Percentiles rank a stretch among this genome's conserved stretches.
phyloP scores from a whole-genome alignment of 2,113 vertebrate species.

The Aplodontia rufa region DNA sequence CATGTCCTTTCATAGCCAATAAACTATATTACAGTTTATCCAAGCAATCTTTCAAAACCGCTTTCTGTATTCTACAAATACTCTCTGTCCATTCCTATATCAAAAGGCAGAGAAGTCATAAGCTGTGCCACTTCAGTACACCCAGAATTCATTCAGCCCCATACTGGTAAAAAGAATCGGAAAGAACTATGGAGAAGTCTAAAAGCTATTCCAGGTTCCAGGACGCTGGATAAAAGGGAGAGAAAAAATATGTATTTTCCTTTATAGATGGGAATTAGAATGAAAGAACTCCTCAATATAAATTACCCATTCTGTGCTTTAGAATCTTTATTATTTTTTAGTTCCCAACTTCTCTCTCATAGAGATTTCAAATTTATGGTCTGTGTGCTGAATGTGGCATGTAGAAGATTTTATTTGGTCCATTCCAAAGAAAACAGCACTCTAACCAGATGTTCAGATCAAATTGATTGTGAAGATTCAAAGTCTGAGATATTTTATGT shows the following conservation, averaged over 20 bases:
- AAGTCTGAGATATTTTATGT: neutral
- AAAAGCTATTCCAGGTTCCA: neutral
- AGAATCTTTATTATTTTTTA: neutral
- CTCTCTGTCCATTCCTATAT: neutral
- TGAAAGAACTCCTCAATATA: neutral
- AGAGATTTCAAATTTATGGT: neutral
- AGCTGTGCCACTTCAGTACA: neutral
- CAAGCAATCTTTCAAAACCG: conserved; percentile 18
- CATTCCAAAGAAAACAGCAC: neutral
- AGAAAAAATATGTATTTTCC: neutral
- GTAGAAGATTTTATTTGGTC: neutral
- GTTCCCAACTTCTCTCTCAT: neutral
- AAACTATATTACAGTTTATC: neutral
- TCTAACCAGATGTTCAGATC: neutral
- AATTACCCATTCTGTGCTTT: neutral
- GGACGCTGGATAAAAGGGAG: neutral
- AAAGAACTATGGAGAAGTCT: neutral
- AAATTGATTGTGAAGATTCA: neutral
- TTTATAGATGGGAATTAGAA: conserved; percentile 8
- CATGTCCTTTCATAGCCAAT: conserved; percentile 5
- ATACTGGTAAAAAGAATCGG: conserved; percentile 8
- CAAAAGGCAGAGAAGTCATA: neutral
- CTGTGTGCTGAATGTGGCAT: neutral
- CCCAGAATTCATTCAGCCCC: neutral
- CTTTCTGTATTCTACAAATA: neutral